Conservation (phyloP, 2,113 vertebrate genomes). For the Istiophorus platypterus region DNA sequence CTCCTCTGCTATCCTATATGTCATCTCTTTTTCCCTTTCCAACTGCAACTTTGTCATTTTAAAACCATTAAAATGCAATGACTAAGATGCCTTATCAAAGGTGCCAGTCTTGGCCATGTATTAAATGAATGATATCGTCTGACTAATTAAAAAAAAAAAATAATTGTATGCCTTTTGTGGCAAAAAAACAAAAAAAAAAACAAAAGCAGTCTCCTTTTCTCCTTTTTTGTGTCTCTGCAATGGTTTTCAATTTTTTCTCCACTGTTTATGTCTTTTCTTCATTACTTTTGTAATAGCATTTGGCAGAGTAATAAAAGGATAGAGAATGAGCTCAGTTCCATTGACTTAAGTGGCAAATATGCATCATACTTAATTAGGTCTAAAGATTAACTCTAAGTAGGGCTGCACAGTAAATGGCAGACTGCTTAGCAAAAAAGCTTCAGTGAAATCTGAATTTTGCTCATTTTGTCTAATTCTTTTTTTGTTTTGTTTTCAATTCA, state of each 20-base stretch:
- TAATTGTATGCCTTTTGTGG: neutral
- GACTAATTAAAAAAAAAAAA: neutral
- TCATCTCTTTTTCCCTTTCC: slow-evolving; percentile 29
- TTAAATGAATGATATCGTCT: slow-evolving; percentile 10
- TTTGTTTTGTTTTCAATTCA: slow-evolving; percentile 24
- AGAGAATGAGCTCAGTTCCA: slow-evolving; percentile 55
- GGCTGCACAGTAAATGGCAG: slow-evolving; percentile 56
- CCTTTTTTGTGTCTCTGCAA: neutral
- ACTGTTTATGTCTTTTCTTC: slow-evolving; percentile 47
- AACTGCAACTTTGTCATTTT: slow-evolving; percentile 40
- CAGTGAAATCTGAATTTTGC: slow-evolving; percentile 26
- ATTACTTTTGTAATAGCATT: slow-evolving; percentile 55
- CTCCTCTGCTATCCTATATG: slow-evolving; percentile 23
- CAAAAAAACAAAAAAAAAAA: slow-evolving; percentile 20
- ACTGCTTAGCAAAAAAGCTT: slow-evolving; percentile 44
- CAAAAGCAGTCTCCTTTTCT: slow-evolving; percentile 14
- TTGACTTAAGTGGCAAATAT: slow-evolving; percentile 54
- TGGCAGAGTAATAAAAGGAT: slow-evolving; percentile 60
- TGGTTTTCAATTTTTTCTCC: slow-evolving; percentile 47
- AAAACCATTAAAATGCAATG: slow-evolving; percentile 7
- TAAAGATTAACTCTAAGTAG: slow-evolving; percentile 70
- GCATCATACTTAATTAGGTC: slow-evolving; percentile 68
- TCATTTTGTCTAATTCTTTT: slow-evolving; percentile 34
- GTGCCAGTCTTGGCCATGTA: neutral
- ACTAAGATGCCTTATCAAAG: neutral